phyloP scores from a whole-genome alignment of 1,140 invertebrate genomes.

The Coelopa frigida region DNA sequence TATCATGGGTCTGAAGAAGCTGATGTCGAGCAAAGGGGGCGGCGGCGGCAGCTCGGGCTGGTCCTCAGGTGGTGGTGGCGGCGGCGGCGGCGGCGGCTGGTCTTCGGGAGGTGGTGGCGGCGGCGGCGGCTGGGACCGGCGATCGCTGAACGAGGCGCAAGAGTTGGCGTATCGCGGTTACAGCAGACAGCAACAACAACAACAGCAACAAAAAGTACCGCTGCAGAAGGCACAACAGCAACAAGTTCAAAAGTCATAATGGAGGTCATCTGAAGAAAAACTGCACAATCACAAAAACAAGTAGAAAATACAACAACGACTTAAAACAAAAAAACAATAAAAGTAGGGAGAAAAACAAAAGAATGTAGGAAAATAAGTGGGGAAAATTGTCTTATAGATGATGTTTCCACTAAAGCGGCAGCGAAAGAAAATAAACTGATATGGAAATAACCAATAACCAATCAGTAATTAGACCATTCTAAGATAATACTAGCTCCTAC shows the following conservation, averaged over 20 bases:
- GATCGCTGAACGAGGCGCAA: constrained; percentile 50
- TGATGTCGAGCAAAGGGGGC: constrained; percentile 58
- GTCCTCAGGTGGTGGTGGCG: constrained; percentile 49
- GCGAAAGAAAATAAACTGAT: too few relatives aligned
- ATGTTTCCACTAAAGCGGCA: too few relatives aligned
- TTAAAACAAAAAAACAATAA: too few relatives aligned
- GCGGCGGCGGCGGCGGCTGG: constrained; percentile 52
- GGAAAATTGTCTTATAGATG: constrained; percentile 11
- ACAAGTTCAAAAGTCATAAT: constrained; percentile 11
- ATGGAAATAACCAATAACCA: too few relatives aligned
- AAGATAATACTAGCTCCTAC: too few relatives aligned
- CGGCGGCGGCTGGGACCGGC: constrained; percentile 46
- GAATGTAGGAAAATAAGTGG: too few relatives aligned
- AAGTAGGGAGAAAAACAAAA: too few relatives aligned
- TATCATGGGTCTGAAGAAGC: constrained; percentile 72
- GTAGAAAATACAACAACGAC: neutral
- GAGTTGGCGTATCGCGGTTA: constrained; percentile 62
- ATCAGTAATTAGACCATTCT: too few relatives aligned
- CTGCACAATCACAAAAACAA: neutral
- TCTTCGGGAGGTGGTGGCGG: constrained; percentile 52
- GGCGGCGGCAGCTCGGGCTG: constrained; percentile 50
- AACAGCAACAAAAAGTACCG: constrained; percentile 17
- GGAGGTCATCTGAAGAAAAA: constrained; percentile 1
- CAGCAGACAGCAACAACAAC: constrained; percentile 19
- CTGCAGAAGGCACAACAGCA: constrained; percentile 16